Conservation (phyloP, 2,113 vertebrate species). For the Hepsetus odoe region DNA sequence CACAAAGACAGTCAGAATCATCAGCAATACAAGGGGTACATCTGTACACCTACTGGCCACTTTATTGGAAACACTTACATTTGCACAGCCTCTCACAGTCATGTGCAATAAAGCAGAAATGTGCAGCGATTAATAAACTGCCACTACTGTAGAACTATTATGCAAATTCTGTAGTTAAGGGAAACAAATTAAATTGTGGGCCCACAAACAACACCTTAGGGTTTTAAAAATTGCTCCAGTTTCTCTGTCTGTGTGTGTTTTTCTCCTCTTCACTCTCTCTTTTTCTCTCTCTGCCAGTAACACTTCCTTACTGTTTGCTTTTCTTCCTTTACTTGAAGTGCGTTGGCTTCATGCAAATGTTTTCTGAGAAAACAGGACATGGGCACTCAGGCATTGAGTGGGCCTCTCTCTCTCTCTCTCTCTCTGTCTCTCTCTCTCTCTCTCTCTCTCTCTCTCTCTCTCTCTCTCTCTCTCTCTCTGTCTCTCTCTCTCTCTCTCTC, state of each 20-base stretch:
- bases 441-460: constrained; percentile 1
- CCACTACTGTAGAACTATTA: neutral
- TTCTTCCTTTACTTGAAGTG: constrained; percentile 31
- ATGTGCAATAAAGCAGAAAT: no score
- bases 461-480: neutral
- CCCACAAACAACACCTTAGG: neutral
- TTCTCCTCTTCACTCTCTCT: constrained; percentile 8
- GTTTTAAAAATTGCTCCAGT: neutral
- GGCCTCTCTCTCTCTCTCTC: neutral
- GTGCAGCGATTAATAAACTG: no score
- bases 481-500: neutral
- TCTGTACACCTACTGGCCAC: no score
- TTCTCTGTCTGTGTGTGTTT: neutral
- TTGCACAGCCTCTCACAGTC: no score
- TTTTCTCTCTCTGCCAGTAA: constrained; percentile 3
- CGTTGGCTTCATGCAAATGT: constrained; percentile 40
- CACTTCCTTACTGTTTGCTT: constrained; percentile 37
- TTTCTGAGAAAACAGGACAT: constrained; percentile 48
- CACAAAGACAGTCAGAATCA: no score
- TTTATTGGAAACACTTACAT: no score
- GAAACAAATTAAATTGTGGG: neutral
- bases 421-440: neutral
- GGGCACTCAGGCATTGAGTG: constrained; percentile 22
- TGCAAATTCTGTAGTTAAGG: neutral
- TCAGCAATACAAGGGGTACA: no score